Evolutionary conservation across 1,140 invertebrate genomes (phyloP).

Genomic region (Pogonus chalceus): DNA sequence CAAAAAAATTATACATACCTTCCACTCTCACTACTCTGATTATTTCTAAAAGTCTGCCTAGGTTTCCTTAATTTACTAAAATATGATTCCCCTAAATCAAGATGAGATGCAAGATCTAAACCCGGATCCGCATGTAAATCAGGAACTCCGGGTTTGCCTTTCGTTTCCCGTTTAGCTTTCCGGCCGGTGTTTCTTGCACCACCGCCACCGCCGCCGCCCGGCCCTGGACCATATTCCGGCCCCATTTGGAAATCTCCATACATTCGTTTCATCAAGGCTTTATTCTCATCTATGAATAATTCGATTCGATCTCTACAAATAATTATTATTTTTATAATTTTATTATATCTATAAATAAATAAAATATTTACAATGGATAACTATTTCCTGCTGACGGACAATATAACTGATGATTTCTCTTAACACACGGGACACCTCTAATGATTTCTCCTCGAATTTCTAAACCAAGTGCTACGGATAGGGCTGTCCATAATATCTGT

Average conservation of each 20-base stretch:
- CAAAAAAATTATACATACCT: too few relatives aligned
- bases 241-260: constrained; percentile 73
- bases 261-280: constrained; percentile 85
- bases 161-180: constrained; percentile 36
- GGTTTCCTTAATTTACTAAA: constrained; percentile 42
- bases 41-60: constrained; percentile 43
- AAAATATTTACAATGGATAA: constrained; percentile 72
- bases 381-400: constrained; percentile 82
- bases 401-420: constrained; percentile 77
- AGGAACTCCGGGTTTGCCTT: constrained; percentile 41
- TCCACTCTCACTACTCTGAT: constrained; percentile 46
- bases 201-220: constrained; percentile 1
- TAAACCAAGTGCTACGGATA: constrained; percentile 72
- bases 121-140: constrained; percentile 37
- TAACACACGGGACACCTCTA: constrained; percentile 78
- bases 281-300: constrained; percentile 86
- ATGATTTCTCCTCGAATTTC: constrained; percentile 76
- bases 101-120: constrained; percentile 24
- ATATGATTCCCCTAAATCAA: constrained; percentile 37
- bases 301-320: constrained; percentile 76
- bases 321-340: constrained; percentile 20
- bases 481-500: constrained; percentile 80
- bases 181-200: constrained; percentile 7
- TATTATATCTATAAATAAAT: background rate
- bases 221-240: constrained; percentile 38